These are phyloP conservation scores for Felis catus DNA, from an alignment of 2,113 vertebrate species.

Conservation along the genomic window DNA sequence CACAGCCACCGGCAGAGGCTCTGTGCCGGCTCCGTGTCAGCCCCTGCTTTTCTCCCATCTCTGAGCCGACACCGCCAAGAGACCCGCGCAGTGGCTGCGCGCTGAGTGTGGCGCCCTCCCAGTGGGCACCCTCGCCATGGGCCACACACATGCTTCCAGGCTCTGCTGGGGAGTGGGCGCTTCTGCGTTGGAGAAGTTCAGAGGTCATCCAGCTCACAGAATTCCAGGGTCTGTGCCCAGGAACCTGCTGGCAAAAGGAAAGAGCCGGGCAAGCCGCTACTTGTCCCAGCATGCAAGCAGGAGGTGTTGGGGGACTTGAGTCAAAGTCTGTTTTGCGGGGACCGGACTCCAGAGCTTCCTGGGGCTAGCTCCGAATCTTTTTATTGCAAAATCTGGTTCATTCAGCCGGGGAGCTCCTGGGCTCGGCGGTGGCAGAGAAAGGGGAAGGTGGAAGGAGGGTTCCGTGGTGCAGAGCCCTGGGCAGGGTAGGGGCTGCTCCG, in stretches of 20 bases:
- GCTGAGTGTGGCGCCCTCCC: not conserved
- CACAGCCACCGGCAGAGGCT: not conserved
- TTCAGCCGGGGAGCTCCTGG: not conserved
- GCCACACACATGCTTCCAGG: not conserved
- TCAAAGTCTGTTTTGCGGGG: not conserved
- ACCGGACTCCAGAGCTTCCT: not conserved
- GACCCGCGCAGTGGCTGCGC: not conserved
- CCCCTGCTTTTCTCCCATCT: not conserved
- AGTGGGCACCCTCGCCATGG: not conserved
- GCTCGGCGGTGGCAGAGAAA: not conserved
- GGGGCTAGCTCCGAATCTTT: not conserved
- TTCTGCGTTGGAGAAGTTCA: not conserved
- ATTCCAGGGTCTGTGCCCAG: not conserved
- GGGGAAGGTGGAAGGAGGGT: not conserved
- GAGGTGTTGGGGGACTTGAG: not conserved
- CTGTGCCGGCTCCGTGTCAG: not conserved
- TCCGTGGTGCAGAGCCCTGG: not conserved
- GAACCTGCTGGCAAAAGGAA: slow-evolving; percentile 44
- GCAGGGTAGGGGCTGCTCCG: not conserved
- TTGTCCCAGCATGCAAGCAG: not conserved
- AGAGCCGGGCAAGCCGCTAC: slow-evolving; percentile 23
- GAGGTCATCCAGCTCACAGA: not conserved
- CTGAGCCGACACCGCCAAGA: not conserved
- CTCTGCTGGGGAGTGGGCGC: not conserved
- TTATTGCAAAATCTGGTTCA: not conserved